These are phyloP conservation scores for Drosophila parvula DNA, from an alignment of 1,140 invertebrate genomes.

Conservation along the genomic window DNA sequence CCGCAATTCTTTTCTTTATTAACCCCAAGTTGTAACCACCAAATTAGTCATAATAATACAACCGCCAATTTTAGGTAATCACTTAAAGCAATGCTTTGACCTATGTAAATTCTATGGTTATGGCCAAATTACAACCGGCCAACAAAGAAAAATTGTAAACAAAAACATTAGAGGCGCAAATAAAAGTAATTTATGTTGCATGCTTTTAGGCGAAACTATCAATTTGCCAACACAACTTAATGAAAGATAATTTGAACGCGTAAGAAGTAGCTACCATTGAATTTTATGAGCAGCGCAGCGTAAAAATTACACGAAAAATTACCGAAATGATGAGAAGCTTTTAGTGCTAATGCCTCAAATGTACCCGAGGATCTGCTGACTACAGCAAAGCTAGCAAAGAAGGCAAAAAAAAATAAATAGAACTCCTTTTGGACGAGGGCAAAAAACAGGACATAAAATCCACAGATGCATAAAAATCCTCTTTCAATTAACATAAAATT, in stretches of 20 bases:
- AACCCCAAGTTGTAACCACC: neutral
- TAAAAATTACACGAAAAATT: conserved; percentile 67
- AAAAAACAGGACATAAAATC: conserved; percentile 74
- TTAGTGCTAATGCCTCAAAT: conserved; percentile 69
- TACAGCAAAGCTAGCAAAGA: conserved; percentile 30
- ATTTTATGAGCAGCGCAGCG: conserved; percentile 58
- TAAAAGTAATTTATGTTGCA: conserved; percentile 73
- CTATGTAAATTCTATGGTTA: conserved; percentile 22
- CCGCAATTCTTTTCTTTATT: neutral
- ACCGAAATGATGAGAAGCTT: conserved; percentile 71
- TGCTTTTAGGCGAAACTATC: conserved; percentile 69
- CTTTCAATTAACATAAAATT: conserved; percentile 83
- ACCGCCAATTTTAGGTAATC: neutral
- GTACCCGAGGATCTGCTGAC: conserved; percentile 54
- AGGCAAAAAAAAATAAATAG: conserved; percentile 12
- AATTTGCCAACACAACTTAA: conserved; percentile 19
- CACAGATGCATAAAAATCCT: conserved; percentile 76
- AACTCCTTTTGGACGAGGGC: conserved; percentile 7
- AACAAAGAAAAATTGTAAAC: conserved; percentile 62
- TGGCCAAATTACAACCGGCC: neutral
- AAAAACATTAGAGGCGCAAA: conserved; percentile 60
- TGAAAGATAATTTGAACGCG: conserved; percentile 9
- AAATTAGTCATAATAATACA: neutral
- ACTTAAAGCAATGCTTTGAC: neutral
- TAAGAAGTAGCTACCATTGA: conserved; percentile 45